These are phyloP conservation scores for Ophion ventricosus DNA, from an alignment of 2,888 invertebrate species.

Conservation along the genomic window DNA sequence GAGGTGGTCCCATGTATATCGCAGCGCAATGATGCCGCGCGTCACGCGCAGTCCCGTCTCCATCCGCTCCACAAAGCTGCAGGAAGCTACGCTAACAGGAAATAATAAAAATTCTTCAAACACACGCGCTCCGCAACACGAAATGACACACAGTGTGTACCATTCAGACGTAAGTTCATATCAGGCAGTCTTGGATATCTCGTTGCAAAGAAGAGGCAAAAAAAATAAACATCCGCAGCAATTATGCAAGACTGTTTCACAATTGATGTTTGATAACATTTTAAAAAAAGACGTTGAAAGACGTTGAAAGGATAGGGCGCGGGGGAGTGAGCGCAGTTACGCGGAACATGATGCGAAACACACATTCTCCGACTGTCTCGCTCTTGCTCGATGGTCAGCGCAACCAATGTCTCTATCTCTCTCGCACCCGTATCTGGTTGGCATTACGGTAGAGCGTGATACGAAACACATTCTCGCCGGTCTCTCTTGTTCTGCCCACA, in stretches of 20 bases:
- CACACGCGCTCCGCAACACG: slow-evolving; percentile 7
- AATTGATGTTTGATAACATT: background rate
- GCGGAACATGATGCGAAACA: background rate
- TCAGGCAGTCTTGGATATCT: background rate
- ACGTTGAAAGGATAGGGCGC: background rate
- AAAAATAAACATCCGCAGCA: background rate
- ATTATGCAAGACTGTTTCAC: background rate
- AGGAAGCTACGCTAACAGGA: slow-evolving; percentile 38
- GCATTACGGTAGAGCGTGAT: background rate
- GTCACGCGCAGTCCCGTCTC: slow-evolving; percentile 28
- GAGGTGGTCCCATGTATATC: slow-evolving; percentile 1
- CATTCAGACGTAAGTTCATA: slow-evolving; percentile 7
- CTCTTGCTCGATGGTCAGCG: background rate
- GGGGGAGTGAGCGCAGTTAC: background rate
- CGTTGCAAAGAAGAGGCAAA: background rate
- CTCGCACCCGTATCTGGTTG: background rate
- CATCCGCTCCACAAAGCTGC: slow-evolving; percentile 22
- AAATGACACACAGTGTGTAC: slow-evolving; percentile 12
- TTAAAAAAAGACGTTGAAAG: no score
- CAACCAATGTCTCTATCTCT: background rate
- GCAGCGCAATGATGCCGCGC: slow-evolving; percentile 1
- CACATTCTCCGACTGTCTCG: background rate
- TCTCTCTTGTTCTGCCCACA: background rate
- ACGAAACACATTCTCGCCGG: background rate
- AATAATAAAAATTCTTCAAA: slow-evolving; percentile 45